Base-by-base conservation (phyloP, 2,888 invertebrate species). In the Xylota sylvarum region DNA sequence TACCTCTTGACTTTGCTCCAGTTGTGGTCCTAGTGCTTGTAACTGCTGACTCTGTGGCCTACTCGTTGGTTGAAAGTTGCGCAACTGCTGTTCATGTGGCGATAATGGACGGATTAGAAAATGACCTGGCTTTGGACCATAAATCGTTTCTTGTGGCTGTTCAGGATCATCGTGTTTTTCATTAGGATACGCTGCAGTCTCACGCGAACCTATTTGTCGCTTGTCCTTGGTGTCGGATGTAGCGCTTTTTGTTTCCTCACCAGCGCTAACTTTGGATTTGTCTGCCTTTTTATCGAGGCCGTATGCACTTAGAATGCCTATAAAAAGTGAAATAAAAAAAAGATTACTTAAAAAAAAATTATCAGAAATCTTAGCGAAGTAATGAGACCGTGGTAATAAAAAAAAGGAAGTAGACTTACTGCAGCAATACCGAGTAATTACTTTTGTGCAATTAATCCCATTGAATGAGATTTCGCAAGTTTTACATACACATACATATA, bases 1-100 rank as follows among this genome's bases (percentile, higher is more conserved):
- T 88, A 92, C 92, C 92, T 92, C 92, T 86, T 91, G 92, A 87
- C 92, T 92, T 85, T 92, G 92, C 85, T 91, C 92, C 88, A 92
- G 89, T 87, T 87, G 87, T 60, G 82, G 78, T 79, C 79, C 83
- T 83, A 78, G 60, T 48, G 82, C 83, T 70, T 87, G 87, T 64
- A 83, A 67, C 58, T 87, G 87, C 43, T 90, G 90, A 40, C 90
- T 90, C 79, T 91, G 92, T 78, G 92, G 92, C 62, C 91, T 89
- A 58, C 90, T 88, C 77, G 90, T 89, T 5, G 90, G 90, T 19
- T 90, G 91, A 88, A 90, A 92, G 87, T 92, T 92, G 64, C 92
- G 91, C 88, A 92, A 89, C 82, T 92, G 91, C 64, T 91, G 91
- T 72, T 91, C 91, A 70, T 91, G 92, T 52, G 91, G 90, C 14